Base-by-base conservation (phyloP, 2,888 invertebrate species). In the Anthoptus insignis region DNA sequence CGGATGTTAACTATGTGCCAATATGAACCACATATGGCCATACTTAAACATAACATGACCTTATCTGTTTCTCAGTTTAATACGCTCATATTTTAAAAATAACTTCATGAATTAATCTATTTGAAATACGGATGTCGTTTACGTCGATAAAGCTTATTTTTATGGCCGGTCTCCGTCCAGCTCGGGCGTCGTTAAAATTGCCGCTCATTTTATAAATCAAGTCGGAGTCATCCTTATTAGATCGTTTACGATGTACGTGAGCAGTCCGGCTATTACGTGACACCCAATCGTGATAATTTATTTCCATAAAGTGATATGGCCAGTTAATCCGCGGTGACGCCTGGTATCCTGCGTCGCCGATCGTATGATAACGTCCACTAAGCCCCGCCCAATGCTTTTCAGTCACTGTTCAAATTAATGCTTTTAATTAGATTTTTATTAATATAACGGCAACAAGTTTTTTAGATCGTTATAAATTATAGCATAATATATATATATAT, bases 231-330 rank as follows among this genome's bases (percentile, higher is more conserved):
- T 74, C 73, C 73, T 73, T 75, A 75, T 74, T 74, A 76, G 72
- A 68, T 68, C 65, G 66, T 71, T 73, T 75, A 76, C 73, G 73
- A 70, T 63, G 60, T 69, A 64, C 72, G 72, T 71, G 68, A 68
- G 67, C 72, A 69, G 56, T 63, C 64, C 67, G 61, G 67, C 64
- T 58, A 64, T 71, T 67, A 72, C 64, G 76, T 75, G 73, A 71
- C 76, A 73, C 68, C 78, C 81, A 81, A 86, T 88, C 82, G 78
- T 78, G 76, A 79, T 82, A 80, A 85, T 84, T 85, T 86, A 87
- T 85, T 79, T 75, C 77, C 78, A 81, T 83, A 79, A 78, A 82
- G 74, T 78, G 79, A 81, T 82, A 83, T 78, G 78, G 76, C 74
- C 76, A 77, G 79, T 81, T 79, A 82, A 78, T 78, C 70, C 69